Conservation (phyloP, 2,797 vertebrate genomes). For the Emydoidea blandingii region DNA sequence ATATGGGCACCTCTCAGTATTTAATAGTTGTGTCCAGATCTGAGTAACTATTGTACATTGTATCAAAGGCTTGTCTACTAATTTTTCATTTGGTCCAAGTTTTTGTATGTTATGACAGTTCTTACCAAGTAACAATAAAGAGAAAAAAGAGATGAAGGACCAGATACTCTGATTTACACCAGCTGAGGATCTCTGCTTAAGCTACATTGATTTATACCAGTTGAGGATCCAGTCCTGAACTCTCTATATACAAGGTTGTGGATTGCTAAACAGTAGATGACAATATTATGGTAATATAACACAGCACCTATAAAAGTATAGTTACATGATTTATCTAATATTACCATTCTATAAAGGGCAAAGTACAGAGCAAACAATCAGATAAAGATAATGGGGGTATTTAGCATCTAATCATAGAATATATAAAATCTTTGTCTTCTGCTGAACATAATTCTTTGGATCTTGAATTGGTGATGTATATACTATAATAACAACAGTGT, state of each 20-base stretch:
- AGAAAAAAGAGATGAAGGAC: too few relatives aligned
- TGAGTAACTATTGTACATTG: not conserved
- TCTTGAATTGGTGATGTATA: not conserved
- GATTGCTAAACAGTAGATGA: not conserved
- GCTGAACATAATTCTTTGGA: not conserved
- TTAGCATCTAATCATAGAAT: not conserved
- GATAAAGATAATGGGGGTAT: not conserved
- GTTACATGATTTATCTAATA: not conserved
- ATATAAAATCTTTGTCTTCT: not conserved
- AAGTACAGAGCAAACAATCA: not conserved
- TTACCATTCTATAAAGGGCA: not conserved
- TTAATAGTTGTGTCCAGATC: not conserved
- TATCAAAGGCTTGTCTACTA: not conserved
- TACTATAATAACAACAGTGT: too few relatives aligned
- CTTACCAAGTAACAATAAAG: too few relatives aligned
- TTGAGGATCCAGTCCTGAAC: too few relatives aligned
- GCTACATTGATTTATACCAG: too few relatives aligned
- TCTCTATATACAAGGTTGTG: not conserved
- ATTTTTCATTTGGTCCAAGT: not conserved
- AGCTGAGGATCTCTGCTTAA: too few relatives aligned
- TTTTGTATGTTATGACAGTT: too few relatives aligned
- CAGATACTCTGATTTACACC: too few relatives aligned
- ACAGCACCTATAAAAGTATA: not conserved
- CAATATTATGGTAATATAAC: not conserved
- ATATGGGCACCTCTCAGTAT: accelerated